Evolutionary conservation across 2,888 invertebrate genomes (phyloP).

Genomic region (Arrhopalites spinosus): DNA sequence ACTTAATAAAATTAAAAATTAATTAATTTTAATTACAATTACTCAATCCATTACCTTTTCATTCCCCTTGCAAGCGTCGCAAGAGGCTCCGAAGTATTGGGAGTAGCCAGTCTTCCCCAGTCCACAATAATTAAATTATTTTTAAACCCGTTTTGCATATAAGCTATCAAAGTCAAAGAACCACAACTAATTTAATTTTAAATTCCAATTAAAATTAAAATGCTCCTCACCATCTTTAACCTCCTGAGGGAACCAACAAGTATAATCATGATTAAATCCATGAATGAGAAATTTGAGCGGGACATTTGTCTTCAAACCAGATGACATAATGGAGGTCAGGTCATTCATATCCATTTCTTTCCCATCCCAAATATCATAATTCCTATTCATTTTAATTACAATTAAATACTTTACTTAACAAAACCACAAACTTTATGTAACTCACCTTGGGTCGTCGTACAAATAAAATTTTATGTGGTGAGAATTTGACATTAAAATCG

Average conservation of each 20-base stretch:
- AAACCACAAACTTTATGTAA: too few species aligned
- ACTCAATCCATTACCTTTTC: too few species aligned
- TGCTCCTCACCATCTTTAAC: slow-evolving; percentile 33
- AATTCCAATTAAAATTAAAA: background rate
- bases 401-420: too few species aligned
- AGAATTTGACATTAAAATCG: too few species aligned
- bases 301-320: background rate
- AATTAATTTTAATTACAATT: too few species aligned
- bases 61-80: too few species aligned
- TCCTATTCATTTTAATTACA: too few species aligned
- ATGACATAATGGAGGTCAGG: background rate
- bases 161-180: slow-evolving; percentile 3
- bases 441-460: too few species aligned
- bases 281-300: slow-evolving; percentile 25
- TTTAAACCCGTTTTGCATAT: slow-evolving; percentile 2
- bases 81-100: background rate
- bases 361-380: background rate
- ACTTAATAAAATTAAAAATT: too few species aligned
- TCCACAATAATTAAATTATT: slow-evolving; percentile 22
- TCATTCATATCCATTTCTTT: background rate
- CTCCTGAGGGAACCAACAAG: slow-evolving; percentile 37
- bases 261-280: slow-evolving; percentile 28
- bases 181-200: background rate
- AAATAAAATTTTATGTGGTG: too few species aligned
- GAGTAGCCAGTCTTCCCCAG: slow-evolving; percentile 25